Conservation (phyloP, 2,797 vertebrate species). For the Loris lydekkerianus region DNA sequence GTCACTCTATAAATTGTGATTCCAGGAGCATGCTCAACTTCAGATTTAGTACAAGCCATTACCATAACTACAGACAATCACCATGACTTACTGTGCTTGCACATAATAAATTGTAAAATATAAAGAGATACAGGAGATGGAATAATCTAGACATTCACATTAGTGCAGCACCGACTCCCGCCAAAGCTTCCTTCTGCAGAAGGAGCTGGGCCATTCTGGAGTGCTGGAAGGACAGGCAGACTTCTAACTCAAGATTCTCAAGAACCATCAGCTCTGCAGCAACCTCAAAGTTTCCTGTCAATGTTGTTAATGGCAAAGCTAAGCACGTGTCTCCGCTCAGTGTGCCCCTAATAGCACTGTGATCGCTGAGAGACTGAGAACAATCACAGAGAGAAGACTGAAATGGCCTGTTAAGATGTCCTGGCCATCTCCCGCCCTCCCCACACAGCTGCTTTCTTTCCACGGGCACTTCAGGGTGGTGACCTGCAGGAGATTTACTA, state of each 20-base stretch:
- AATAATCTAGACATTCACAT: background rate
- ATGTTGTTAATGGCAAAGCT: slow-evolving; percentile 70
- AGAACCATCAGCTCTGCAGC: slow-evolving; percentile 61
- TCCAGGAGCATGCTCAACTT: background rate
- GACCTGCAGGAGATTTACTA: slow-evolving; percentile 11
- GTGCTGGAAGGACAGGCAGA: slow-evolving; percentile 26
- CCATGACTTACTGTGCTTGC: background rate
- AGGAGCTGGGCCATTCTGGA: background rate
- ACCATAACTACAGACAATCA: background rate
- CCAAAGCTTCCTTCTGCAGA: background rate
- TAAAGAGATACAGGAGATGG: background rate
- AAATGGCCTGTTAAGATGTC: slow-evolving; percentile 72
- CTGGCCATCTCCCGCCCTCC: background rate
- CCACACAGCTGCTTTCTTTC: slow-evolving; percentile 58
- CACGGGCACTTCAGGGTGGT: slow-evolving; percentile 3
- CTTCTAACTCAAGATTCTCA: slow-evolving; percentile 76
- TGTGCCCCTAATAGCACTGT: slow-evolving; percentile 76
- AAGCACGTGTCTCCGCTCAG: slow-evolving; percentile 41
- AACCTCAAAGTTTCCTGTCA: slow-evolving; percentile 60
- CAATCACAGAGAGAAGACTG: slow-evolving; percentile 72
- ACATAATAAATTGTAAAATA: background rate
- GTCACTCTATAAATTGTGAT: background rate
- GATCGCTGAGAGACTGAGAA: slow-evolving; percentile 80
- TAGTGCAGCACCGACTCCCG: background rate
- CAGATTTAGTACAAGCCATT: background rate